Evolutionary conservation across 2,113 vertebrate genomes (phyloP), one percentile per base, ranked within the genome.

Genomic region (Zootoca vivipara): DNA sequence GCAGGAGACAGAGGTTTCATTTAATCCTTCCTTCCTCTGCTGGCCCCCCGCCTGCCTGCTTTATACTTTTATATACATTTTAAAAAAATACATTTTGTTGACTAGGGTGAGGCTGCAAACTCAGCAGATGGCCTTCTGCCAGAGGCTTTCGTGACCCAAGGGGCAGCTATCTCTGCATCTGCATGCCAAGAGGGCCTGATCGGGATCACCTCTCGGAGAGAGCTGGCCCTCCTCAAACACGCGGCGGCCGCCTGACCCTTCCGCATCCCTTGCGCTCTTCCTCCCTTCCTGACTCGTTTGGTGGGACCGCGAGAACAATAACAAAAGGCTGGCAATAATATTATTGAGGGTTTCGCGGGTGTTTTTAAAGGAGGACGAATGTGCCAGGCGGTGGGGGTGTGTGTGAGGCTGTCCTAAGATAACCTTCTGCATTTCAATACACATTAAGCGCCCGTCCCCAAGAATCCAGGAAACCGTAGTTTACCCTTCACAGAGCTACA

Each of bases 101-200:
- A 95, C 96, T 96, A 94, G 95, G 95, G 93, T 96, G 95, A 96
- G 95, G 86, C 87, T 94, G 94, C 96, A 96, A 95, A 96, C 95
- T 93, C 96, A 97, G 94, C 97, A 97, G 97, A 97, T 97, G 97
- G 96, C 94, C 93, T 91, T 79, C 89, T 96, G 94, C 94, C 95
- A 94, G 95, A 94, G 94, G 87, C 96, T 97, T 97, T 93, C 94
- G 97, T 96, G 58, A 96, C 86, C 96, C 96, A 96, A 96, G 86
- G 93, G 86, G 89, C 89, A 97, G 97, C 46, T 52, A 52, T 52
- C 46, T 52, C 97, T 96, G 95, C 96, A 97, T 52, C 97, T 96
- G 95, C 96, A 97, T 97, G 92, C 95, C 95, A 96, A 92, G 95
- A 90, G 95, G 35, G 81, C 15, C 82, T 69, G 69, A 95, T 96